Evolutionary conservation across 2,113 vertebrate species (phyloP).

Genomic region (Heteronetta atricapilla): DNA sequence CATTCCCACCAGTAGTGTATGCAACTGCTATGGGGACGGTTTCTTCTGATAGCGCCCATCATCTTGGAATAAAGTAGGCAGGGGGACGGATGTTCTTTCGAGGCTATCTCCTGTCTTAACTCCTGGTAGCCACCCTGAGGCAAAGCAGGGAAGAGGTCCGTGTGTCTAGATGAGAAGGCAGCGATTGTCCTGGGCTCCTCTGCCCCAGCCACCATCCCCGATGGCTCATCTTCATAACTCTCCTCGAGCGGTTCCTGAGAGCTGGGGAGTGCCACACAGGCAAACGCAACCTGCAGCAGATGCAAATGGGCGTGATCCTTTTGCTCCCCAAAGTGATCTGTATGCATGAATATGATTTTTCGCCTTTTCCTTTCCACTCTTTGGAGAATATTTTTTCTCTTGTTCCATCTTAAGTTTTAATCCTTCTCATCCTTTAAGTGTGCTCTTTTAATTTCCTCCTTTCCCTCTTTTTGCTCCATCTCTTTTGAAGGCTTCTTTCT

Average conservation of each 20-base stretch:
- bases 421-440: not conserved
- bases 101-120: not conserved
- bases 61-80: not conserved
- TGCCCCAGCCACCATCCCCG: not conserved
- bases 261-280: not conserved
- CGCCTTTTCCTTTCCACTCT: not conserved
- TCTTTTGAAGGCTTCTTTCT: not conserved
- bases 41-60: not conserved
- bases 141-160: not conserved
- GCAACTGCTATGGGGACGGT: not conserved
- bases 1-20: not conserved
- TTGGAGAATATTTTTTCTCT: not conserved
- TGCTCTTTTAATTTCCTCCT: conserved; percentile 18
- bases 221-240: not conserved
- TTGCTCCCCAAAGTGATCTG: not conserved
- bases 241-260: not conserved
- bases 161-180: not conserved
- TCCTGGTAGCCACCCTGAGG: not conserved
- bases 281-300: not conserved
- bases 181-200: not conserved
- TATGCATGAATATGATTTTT: not conserved
- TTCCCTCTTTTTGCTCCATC: not conserved
- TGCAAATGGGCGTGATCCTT: accelerated
- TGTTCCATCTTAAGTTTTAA: conserved; percentile 2
- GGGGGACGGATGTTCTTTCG: not conserved